Conservation (phyloP, 2,888 invertebrate species). For the Stenoptilia bipunctidactyla region DNA sequence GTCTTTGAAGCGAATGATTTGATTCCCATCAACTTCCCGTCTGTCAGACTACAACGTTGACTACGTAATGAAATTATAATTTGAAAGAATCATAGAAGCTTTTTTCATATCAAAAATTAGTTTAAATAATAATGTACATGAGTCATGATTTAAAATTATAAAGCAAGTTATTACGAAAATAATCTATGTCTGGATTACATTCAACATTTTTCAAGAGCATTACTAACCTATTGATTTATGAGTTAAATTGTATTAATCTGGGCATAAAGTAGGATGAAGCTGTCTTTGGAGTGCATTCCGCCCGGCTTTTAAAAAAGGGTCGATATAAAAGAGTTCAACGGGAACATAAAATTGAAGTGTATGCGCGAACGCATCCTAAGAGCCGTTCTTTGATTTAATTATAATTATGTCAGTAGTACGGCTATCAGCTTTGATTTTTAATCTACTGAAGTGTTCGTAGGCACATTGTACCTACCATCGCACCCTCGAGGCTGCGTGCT, state of each 20-base stretch:
- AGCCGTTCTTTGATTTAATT: slow-evolving; percentile 16
- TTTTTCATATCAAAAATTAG: background rate
- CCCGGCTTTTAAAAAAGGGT: background rate
- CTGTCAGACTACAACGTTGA: background rate
- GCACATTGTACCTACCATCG: background rate
- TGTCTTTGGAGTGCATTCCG: background rate
- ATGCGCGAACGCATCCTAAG: background rate
- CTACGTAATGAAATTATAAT: background rate
- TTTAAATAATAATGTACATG: background rate
- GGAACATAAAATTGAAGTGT: slow-evolving; percentile 13
- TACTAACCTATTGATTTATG: background rate
- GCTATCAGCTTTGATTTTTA: slow-evolving; percentile 3
- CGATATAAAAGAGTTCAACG: slow-evolving; percentile 45
- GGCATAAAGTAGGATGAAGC: background rate
- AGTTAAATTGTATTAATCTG: no score
- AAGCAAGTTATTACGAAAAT: no score
- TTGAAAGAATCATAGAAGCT: background rate
- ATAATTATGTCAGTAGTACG: slow-evolving; percentile 8
- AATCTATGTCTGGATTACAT: no score
- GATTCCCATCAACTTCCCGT: slow-evolving; percentile 2
- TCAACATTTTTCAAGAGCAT: no score
- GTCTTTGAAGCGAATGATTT: slow-evolving; percentile 7
- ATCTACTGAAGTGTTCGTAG: background rate
- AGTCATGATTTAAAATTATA: no score
- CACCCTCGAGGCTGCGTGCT: slow-evolving; percentile 21